Evolutionary conservation across 2,888 invertebrate species (phyloP).

Genomic region (Chouioia cunea): DNA sequence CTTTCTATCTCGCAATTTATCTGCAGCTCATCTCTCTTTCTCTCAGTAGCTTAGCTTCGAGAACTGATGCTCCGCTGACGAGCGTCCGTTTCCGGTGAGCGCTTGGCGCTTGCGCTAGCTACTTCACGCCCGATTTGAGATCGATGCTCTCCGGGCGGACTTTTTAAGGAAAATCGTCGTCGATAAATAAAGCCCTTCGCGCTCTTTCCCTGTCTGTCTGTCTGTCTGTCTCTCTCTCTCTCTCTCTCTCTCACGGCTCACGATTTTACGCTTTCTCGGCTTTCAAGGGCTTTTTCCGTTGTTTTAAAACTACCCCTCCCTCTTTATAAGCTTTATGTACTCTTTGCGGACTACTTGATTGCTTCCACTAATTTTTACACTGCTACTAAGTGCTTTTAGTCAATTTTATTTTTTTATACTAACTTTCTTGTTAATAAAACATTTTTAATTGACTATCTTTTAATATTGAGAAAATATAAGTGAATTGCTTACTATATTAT

Average conservation of each 20-base stretch:
- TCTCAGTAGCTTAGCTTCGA: slow-evolving; percentile 1
- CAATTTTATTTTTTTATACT: no score
- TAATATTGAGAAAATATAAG: no score
- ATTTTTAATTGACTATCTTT: no score
- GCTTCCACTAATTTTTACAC: no score
- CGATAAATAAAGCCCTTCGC: slow-evolving; percentile 37
- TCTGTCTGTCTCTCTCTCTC: no score
- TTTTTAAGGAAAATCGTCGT: slow-evolving; percentile 38
- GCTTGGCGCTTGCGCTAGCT: slow-evolving; percentile 28
- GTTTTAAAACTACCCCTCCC: not conserved
- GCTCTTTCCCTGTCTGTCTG: no score
- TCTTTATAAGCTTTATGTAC: no score
- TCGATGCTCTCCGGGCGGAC: slow-evolving; percentile 34
- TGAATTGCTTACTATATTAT: no score
- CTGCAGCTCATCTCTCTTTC: slow-evolving; percentile 5
- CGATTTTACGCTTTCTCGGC: slow-evolving; percentile 35
- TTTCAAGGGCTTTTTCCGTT: slow-evolving; percentile 14
- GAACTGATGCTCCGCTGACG: slow-evolving; percentile 38
- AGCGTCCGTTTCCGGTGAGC: slow-evolving; percentile 33
- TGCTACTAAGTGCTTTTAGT: no score
- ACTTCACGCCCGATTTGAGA: slow-evolving; percentile 45
- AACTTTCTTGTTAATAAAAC: no score
- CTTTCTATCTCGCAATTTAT: slow-evolving; percentile 39
- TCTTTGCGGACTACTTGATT: no score
- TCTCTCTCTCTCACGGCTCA: slow-evolving; percentile 1